These are phyloP conservation scores for Channallabes apus DNA, from an alignment of 2,797 vertebrate genomes.

Conservation along the genomic window DNA sequence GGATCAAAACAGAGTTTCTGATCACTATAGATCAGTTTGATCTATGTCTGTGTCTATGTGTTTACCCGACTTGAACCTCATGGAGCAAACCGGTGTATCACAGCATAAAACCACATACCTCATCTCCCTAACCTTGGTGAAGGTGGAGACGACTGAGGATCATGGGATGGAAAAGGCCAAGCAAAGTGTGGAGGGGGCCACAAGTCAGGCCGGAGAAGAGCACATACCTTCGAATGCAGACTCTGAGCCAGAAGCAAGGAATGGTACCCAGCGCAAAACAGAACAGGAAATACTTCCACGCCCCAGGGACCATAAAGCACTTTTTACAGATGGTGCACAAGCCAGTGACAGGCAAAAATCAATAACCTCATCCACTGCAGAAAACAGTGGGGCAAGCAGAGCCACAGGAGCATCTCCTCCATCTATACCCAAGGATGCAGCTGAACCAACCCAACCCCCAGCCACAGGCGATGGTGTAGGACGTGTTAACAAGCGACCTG, in stretches of 20 bases:
- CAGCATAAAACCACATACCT: slow-evolving; percentile 96
- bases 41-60: slow-evolving; percentile 57
- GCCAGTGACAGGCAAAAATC: slow-evolving; percentile 61
- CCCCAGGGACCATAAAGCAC: slow-evolving; percentile 54
- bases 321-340: slow-evolving; percentile 50
- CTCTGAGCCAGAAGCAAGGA: slow-evolving; percentile 50
- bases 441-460: slow-evolving; percentile 60
- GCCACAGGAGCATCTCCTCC: slow-evolving; percentile 57
- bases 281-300: slow-evolving; percentile 56
- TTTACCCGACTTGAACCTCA: slow-evolving; percentile 78
- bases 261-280: slow-evolving; percentile 55
- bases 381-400: slow-evolving; percentile 45
- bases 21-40: slow-evolving; percentile 13
- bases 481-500: slow-evolving; percentile 67
- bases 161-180: slow-evolving; percentile 70
- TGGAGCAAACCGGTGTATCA: slow-evolving; percentile 86
- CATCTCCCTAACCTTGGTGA: slow-evolving; percentile 95
- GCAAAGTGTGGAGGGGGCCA: slow-evolving; percentile 60
- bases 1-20: slow-evolving; percentile 27
- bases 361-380: slow-evolving; percentile 56
- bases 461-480: slow-evolving; percentile 65
- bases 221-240: slow-evolving; percentile 31
- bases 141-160: slow-evolving; percentile 88
- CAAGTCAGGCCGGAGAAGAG: slow-evolving; percentile 51
- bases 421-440: slow-evolving; percentile 48